These are phyloP conservation scores for Dynastes hyllus DNA, from an alignment of 2,888 invertebrate genomes.

Conservation along the genomic window DNA sequence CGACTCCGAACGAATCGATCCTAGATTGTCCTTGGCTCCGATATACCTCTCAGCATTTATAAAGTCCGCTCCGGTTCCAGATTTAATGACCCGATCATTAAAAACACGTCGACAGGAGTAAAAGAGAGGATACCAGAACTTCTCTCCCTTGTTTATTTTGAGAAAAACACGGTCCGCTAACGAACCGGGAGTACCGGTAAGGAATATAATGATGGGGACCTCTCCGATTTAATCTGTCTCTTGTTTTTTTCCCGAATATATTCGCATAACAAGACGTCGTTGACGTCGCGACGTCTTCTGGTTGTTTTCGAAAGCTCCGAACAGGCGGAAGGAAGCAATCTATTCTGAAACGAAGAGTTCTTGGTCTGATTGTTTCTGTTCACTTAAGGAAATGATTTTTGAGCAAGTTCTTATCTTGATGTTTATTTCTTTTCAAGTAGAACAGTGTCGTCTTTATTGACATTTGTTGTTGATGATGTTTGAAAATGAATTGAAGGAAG, in stretches of 20 bases:
- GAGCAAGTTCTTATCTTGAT: neutral
- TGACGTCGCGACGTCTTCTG: neutral
- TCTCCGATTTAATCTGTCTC: conserved; percentile 21
- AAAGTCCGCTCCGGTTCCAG: conserved; percentile 19
- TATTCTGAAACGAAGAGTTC: neutral
- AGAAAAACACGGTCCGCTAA: neutral
- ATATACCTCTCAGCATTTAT: conserved; percentile 2
- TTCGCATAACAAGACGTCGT: neutral
- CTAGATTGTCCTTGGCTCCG: conserved; percentile 1
- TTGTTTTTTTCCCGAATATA: conserved; percentile 2
- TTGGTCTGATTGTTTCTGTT: neutral
- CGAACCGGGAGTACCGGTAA: conserved; percentile 2
- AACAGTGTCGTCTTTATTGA: too few species aligned
- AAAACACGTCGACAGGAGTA: conserved; percentile 13
- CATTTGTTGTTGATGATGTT: too few species aligned
- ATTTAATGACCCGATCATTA: conserved; percentile 36
- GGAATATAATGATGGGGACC: neutral
- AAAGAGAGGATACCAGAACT: neutral
- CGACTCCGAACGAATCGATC: conserved; percentile 14
- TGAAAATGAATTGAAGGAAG: too few species aligned
- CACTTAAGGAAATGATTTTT: neutral
- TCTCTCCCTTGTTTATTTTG: neutral
- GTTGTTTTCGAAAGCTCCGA: conserved; percentile 17
- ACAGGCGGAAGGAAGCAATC: conserved; percentile 3
- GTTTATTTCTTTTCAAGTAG: neutral